Evolutionary conservation across 2,888 invertebrate genomes (phyloP).

Genomic region (Rhorus exstirpatorius): DNA sequence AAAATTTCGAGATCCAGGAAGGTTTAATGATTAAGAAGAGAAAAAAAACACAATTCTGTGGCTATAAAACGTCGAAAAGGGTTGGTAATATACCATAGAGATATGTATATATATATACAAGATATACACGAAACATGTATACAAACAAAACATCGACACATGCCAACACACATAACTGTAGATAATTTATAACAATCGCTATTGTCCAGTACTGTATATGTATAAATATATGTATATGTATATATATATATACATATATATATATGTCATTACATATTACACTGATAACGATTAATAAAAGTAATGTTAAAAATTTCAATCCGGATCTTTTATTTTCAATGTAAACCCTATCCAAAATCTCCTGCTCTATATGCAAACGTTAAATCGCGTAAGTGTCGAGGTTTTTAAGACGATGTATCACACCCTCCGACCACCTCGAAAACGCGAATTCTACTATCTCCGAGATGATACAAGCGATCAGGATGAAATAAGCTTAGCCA

Average conservation of each 20-base stretch:
- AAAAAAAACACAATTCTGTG: constrained; percentile 66
- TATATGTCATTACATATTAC: constrained; percentile 83
- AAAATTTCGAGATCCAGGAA: constrained; percentile 24
- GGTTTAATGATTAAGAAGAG: constrained; percentile 36
- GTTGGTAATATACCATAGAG: constrained; percentile 69
- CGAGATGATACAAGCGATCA: too few species aligned
- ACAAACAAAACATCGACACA: constrained; percentile 70
- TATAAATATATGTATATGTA: constrained; percentile 66
- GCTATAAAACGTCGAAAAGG: constrained; percentile 59
- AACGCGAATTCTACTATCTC: too few species aligned
- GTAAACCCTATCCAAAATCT: background rate
- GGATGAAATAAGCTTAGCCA: too few species aligned
- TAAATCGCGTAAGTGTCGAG: too few species aligned
- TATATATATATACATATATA: constrained; percentile 75
- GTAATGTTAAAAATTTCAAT: constrained; percentile 82
- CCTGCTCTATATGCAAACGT: background rate
- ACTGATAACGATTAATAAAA: constrained; percentile 84
- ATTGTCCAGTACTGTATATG: constrained; percentile 82
- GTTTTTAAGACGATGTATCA: too few species aligned
- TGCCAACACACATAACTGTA: constrained; percentile 82
- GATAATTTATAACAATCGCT: constrained; percentile 85
- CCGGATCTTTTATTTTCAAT: constrained; percentile 13
- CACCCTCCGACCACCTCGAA: too few species aligned
- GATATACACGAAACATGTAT: constrained; percentile 58
- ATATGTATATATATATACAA: constrained; percentile 73